Evolutionary conservation across 64 coral and sea anemone species (phyloP).

Genomic region (Porites lutea): DNA sequence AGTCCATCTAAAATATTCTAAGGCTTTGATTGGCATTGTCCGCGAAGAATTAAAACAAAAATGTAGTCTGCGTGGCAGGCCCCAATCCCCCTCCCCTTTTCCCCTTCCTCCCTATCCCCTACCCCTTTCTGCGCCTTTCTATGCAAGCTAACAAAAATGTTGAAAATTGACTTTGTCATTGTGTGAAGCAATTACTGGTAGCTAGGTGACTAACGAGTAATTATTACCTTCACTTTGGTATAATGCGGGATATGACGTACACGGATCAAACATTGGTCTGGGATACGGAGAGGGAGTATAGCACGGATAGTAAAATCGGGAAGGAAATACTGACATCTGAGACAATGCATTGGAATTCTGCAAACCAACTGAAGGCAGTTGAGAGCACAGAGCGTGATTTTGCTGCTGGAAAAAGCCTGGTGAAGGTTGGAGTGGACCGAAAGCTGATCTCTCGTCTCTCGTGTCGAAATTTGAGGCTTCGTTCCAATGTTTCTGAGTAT

Average conservation of each 20-base stretch:
- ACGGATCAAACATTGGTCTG: slow-evolving; percentile 40
- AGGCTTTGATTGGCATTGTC: no score
- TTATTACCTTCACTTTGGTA: slow-evolving; percentile 60
- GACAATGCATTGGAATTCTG: slow-evolving; percentile 25
- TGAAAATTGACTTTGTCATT: neutral
- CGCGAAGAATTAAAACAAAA: no score
- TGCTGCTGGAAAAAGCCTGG: slow-evolving; percentile 19
- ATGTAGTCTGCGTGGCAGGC: no score
- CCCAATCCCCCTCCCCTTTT: no score
- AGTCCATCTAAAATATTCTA: no score
- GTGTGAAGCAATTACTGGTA: neutral
- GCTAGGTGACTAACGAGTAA: neutral
- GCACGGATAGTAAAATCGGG: slow-evolving; percentile 67
- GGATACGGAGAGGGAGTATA: slow-evolving; percentile 33
- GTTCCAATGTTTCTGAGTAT: slow-evolving; percentile 13
- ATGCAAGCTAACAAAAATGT: no score
- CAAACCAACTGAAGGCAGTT: neutral
- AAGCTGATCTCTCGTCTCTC: slow-evolving; percentile 24
- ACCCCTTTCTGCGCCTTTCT: no score
- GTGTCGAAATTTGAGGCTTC: slow-evolving; percentile 24
- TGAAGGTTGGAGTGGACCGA: neutral
- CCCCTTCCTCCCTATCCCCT: no score
- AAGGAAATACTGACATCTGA: slow-evolving; percentile 61
- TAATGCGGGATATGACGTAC: neutral
- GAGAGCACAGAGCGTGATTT: neutral